Conservation (phyloP, 2,797 vertebrate species). For the Otolemur crassicaudatus region DNA sequence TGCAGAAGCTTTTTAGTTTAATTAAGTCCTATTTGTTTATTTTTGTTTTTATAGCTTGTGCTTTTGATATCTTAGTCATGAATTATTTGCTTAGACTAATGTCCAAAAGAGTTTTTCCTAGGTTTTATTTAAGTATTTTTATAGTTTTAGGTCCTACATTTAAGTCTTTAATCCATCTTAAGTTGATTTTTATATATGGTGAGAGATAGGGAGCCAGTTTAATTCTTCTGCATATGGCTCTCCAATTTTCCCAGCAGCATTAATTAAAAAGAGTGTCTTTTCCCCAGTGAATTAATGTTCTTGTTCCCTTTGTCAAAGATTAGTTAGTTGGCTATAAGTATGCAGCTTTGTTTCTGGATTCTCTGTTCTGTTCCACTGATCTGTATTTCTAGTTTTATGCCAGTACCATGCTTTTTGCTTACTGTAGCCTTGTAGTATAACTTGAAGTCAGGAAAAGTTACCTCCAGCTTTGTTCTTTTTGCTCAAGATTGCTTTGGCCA, state of each 20-base stretch:
- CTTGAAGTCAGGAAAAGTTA: not conserved
- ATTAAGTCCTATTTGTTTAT: not conserved
- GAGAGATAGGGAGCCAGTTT: not conserved
- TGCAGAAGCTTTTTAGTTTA: not conserved
- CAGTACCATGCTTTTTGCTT: not conserved
- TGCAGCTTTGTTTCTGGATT: not conserved
- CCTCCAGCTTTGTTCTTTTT: not conserved
- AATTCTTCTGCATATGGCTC: not conserved
- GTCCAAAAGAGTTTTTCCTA: not conserved
- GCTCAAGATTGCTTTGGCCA: not conserved
- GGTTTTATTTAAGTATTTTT: not conserved
- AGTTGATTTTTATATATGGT: not conserved
- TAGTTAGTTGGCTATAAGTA: not conserved
- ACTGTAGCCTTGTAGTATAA: not conserved
- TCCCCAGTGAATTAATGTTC: not conserved
- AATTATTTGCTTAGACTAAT: not conserved
- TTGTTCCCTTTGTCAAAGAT: not conserved
- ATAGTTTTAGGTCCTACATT: not conserved
- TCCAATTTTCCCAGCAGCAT: not conserved
- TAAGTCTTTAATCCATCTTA: not conserved
- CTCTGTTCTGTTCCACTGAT: not conserved
- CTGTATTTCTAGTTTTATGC: not conserved
- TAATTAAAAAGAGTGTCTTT: not conserved
- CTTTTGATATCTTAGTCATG: not conserved
- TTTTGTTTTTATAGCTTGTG: not conserved